phyloP scores from a whole-genome alignment of 2,797 vertebrate genomes.

The Myiotriccus ornatus region DNA sequence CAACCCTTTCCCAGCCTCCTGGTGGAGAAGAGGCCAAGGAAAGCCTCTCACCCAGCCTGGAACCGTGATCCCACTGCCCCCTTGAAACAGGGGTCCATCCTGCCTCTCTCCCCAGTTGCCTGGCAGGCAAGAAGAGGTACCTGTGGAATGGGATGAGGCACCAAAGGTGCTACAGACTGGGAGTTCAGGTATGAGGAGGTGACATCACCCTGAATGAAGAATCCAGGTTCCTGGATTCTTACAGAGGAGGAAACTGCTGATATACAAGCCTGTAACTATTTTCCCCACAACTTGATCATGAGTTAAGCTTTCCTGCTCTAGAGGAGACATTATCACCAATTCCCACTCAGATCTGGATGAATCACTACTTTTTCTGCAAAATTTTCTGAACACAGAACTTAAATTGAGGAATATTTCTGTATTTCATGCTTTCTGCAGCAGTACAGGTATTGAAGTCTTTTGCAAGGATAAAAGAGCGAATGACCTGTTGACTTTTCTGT shows the following conservation, averaged over 20 bases:
- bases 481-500: not conserved
- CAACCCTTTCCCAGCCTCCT: not conserved
- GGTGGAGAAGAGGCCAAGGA: not conserved
- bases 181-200: rapidly evolving
- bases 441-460: not conserved
- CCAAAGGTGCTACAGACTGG: not conserved
- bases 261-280: not conserved
- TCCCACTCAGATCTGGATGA: not conserved
- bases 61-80: rapidly evolving
- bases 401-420: not conserved
- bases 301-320: not conserved
- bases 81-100: rapidly evolving
- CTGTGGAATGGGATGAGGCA: not conserved
- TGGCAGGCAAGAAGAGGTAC: not conserved
- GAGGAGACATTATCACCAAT: not conserved
- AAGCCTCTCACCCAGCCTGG: not conserved
- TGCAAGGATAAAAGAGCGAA: not conserved
- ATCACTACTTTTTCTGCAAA: not conserved
- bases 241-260: not conserved
- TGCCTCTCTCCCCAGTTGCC: not conserved
- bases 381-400: not conserved
- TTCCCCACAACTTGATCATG: not conserved
- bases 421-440: not conserved
- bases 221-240: not conserved
- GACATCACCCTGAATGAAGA: rapidly evolving